A percentile compares a stretch with the other conserved stretches of the same genome.
Conservation (phyloP, 64 coral and sea anemone species). For the Porites lutea region DNA sequence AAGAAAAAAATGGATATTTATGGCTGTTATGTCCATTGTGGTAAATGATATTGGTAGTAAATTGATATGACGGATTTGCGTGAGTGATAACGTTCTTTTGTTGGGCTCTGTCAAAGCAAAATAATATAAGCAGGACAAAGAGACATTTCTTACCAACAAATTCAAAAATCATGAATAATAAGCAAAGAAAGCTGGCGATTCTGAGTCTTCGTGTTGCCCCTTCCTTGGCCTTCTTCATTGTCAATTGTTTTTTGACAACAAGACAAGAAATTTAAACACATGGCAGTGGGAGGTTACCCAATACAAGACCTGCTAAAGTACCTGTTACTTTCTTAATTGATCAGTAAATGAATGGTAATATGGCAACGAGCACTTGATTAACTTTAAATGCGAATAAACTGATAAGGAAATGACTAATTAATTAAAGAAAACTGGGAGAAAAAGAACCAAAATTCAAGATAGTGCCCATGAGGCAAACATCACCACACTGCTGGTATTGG, state of each 20-base stretch:
- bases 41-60: too few relatives aligned
- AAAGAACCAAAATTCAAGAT: too few relatives aligned
- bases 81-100: too few relatives aligned
- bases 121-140: neutral
- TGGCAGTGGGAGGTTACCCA: neutral
- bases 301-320: neutral
- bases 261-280: neutral
- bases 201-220: slow-evolving; percentile 51
- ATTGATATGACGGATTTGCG: neutral
- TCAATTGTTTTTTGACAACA: neutral
- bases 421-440: too few relatives aligned
- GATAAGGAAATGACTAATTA: too few relatives aligned
- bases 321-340: neutral
- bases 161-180: slow-evolving; percentile 80
- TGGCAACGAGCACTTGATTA: too few relatives aligned
- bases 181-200: slow-evolving; percentile 64
- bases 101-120: neutral
- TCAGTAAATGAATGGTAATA: too few relatives aligned
- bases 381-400: too few relatives aligned
- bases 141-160: slow-evolving; percentile 73
- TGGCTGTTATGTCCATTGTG: too few relatives aligned
- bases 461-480: too few relatives aligned
- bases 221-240: slow-evolving; percentile 53
- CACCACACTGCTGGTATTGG: too few relatives aligned
- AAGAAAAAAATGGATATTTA: too few relatives aligned